Base-by-base conservation (phyloP, 2,113 vertebrate genomes). In the Psittacus erithacus region DNA sequence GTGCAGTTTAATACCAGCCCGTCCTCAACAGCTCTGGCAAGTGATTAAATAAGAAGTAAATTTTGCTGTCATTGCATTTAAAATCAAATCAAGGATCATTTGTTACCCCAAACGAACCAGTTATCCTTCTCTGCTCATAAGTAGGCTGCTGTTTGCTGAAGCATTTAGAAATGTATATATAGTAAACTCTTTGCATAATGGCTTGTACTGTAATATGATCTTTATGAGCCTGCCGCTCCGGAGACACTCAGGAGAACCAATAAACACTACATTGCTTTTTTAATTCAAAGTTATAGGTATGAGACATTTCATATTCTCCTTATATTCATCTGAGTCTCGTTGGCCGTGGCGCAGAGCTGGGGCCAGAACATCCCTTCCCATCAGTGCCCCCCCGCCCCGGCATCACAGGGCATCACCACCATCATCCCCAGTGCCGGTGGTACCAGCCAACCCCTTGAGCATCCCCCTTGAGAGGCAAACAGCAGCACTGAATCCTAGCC, bases 61-160 rank as follows among this genome's bases (percentile, higher is more conserved):
- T 97, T 95, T 46, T 97, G 97, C 98, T 97, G 98, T 98, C 97
- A 92, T 90, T 97, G 97, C 98, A 96, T 97, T 98, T 98, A 98
- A 98, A 98, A 98, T 97, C 97, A 98, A 98, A 98, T 98, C 98
- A 97, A 97, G 97, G 97, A 93, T 97, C 97, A 95, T 98, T 98
- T 98, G 97, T 97, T 98, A 97, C 96, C 97, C 97, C 96, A 97
- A 97, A 98, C 96, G 98, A 97, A 97, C 96, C 97, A 65, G 97
- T 88, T 96, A 96, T 93, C 97, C 97, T 92, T 95, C 95, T 89
- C 96, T 88, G 97, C 97, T 97, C 71, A 17, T 96, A 90, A 97
- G 97, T 9, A 95, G 97, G 96, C 97, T 91, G 97, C 97, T 93
- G 97, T 97, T 97, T 97, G 97, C 97, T 24, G 97, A 96, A 60